Conservation (phyloP, 2,888 invertebrate genomes). For the Leptopilina drosophilae region DNA sequence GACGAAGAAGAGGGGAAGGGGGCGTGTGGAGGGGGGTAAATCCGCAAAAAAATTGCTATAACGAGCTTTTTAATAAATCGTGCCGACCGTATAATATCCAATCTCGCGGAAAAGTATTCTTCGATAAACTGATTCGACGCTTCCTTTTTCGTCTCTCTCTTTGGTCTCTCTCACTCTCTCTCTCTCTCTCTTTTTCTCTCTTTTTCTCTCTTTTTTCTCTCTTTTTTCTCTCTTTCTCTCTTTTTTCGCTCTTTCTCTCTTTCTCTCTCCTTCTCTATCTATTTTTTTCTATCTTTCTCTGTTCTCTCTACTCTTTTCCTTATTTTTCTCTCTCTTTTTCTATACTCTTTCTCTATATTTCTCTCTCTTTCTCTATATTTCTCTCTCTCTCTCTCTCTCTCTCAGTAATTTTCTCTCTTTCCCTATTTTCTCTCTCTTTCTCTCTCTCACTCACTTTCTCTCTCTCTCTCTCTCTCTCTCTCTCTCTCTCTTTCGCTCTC, state of each 20-base stretch:
- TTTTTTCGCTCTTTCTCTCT: too few species aligned
- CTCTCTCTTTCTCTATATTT: too few species aligned
- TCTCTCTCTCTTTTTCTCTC: not conserved
- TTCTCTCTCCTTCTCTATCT: too few species aligned
- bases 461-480: not conserved
- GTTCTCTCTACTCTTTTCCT: too few species aligned
- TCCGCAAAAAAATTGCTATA: constrained; percentile 23
- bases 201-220: too few species aligned
- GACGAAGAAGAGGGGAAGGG: too few species aligned
- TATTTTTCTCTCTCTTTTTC: not conserved
- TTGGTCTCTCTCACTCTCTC: not conserved
- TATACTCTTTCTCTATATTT: too few species aligned
- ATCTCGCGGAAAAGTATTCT: constrained; percentile 38
- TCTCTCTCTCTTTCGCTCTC: not conserved
- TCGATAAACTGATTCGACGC: constrained; percentile 32
- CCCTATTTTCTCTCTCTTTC: not conserved
- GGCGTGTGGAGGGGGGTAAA: not conserved
- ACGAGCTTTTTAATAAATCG: constrained; percentile 36
- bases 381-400: too few species aligned
- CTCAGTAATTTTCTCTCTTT: too few species aligned
- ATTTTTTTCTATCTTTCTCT: too few species aligned
- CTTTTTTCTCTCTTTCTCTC: too few species aligned
- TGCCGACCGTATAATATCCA: constrained; percentile 33
- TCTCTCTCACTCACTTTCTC: not conserved
- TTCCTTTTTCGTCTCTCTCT: not conserved